Percentiles rank a stretch among this genome's conserved stretches.
Evolutionary conservation across 2,888 invertebrate species (phyloP).

Genomic region (Amphiduros pacificus): DNA sequence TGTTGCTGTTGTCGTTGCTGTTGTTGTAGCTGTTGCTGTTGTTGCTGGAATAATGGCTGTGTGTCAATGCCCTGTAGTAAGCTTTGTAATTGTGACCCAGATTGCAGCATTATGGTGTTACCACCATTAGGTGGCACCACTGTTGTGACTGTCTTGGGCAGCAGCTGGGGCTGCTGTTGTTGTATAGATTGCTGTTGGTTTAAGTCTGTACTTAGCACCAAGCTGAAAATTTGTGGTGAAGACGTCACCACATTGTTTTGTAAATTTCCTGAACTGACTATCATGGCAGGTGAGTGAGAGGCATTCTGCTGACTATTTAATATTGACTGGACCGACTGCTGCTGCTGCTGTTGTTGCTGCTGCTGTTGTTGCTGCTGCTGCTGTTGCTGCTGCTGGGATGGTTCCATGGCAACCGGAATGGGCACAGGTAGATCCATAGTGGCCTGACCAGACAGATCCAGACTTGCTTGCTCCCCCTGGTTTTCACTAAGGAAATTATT

Average conservation of each 20-base stretch:
- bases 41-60: neutral
- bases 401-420: too few relatives aligned
- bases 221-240: neutral
- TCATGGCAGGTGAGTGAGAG: too few relatives aligned
- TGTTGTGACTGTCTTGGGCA: too few relatives aligned
- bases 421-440: too few relatives aligned
- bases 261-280: neutral
- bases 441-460: too few relatives aligned
- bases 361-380: conserved; percentile 20
- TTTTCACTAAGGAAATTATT: too few relatives aligned
- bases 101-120: too few relatives aligned
- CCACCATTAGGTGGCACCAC: too few relatives aligned
- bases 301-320: too few relatives aligned
- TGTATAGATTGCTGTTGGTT: too few relatives aligned
- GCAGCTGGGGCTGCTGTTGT: conserved; percentile 2
- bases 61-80: neutral
- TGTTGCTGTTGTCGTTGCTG: neutral
- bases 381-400: conserved; percentile 11
- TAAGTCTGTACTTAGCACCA: neutral
- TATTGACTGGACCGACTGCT: neutral
- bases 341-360: conserved; percentile 21
- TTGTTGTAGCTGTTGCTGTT: neutral
- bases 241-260: neutral
- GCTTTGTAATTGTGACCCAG: neutral
- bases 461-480: too few relatives aligned